A percentile compares a stretch with the other conserved stretches of the same genome.
Conservation (phyloP, 2,888 invertebrate species). For the Gandaritis pyraliata region DNA sequence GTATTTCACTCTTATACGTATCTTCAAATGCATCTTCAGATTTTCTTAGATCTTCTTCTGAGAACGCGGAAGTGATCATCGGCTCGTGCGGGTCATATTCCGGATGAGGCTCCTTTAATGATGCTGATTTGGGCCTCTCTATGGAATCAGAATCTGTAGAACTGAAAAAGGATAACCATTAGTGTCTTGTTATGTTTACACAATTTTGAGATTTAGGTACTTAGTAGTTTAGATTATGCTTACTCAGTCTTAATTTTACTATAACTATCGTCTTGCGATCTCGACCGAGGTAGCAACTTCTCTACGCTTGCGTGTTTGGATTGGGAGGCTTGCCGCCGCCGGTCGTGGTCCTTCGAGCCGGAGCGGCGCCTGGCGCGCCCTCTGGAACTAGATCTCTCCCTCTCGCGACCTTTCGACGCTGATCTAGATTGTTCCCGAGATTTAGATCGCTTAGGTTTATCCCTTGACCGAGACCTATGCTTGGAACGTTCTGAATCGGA, state of each 20-base stretch:
- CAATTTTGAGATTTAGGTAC: background rate
- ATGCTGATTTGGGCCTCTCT: constrained; percentile 78
- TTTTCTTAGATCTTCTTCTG: constrained; percentile 76
- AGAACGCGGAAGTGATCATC: constrained; percentile 80
- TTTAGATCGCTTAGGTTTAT: constrained; percentile 60
- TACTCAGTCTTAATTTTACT: constrained; percentile 75
- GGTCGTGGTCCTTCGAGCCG: constrained; percentile 47
- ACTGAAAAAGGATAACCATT: constrained; percentile 45
- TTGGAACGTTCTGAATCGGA: constrained; percentile 60
- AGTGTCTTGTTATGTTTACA: background rate
- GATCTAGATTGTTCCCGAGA: constrained; percentile 61
- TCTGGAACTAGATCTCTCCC: constrained; percentile 50
- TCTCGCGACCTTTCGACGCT: constrained; percentile 28
- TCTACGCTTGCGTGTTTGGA: constrained; percentile 62
- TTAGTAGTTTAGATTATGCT: constrained; percentile 41
- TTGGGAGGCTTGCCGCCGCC: constrained; percentile 46
- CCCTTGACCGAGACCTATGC: constrained; percentile 62
- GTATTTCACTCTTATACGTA: constrained; percentile 64
- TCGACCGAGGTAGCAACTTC: constrained; percentile 64
- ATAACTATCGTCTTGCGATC: constrained; percentile 68
- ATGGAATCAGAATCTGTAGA: constrained; percentile 78
- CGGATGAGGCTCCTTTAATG: constrained; percentile 74
- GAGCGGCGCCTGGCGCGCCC: constrained; percentile 53
- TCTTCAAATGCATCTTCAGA: constrained; percentile 76
- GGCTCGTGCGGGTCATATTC: constrained; percentile 81